These are phyloP conservation scores for Hydrozoanthus tunicans DNA, from an alignment of 64 coral and sea anemone species.

Conservation along the genomic window DNA sequence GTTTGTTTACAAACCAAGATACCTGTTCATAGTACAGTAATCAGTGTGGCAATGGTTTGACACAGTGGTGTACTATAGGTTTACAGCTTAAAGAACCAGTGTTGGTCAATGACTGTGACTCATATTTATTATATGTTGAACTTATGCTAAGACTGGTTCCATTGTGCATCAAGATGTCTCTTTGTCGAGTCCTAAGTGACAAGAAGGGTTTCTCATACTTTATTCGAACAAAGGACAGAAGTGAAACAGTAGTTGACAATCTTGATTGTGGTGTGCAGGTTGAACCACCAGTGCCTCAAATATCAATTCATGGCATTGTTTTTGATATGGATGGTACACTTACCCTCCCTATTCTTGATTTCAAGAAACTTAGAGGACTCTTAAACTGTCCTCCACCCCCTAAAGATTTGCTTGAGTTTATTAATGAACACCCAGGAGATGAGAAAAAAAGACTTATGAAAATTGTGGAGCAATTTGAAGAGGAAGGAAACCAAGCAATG, in stretches of 20 bases:
- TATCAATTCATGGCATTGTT: conserved; percentile 78
- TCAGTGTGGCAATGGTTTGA: too few relatives aligned
- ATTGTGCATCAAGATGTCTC: neutral
- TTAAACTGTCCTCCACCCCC: conserved; percentile 71
- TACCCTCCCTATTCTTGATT: conserved; percentile 87
- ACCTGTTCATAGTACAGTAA: neutral
- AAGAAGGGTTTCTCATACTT: conserved; percentile 29
- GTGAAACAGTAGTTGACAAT: neutral
- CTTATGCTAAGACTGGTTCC: conserved; percentile 1
- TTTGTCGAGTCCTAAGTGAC: neutral
- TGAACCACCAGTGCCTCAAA: neutral
- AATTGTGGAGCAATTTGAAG: conserved; percentile 94
- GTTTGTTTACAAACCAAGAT: neutral
- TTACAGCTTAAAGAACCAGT: neutral
- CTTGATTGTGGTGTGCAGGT: neutral
- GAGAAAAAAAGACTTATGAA: conserved; percentile 60
- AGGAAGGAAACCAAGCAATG: conserved; percentile 84
- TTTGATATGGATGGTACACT: conserved; percentile 98
- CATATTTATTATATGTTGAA: neutral
- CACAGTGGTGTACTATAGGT: too few relatives aligned
- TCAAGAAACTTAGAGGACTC: conserved; percentile 58
- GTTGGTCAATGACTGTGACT: neutral
- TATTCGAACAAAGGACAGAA: conserved; percentile 14
- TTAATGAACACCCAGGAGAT: conserved; percentile 56
- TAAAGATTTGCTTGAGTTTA: conserved; percentile 72